Evolutionary conservation across 1,140 invertebrate genomes (phyloP).

Genomic region (Drosophila sp.): DNA sequence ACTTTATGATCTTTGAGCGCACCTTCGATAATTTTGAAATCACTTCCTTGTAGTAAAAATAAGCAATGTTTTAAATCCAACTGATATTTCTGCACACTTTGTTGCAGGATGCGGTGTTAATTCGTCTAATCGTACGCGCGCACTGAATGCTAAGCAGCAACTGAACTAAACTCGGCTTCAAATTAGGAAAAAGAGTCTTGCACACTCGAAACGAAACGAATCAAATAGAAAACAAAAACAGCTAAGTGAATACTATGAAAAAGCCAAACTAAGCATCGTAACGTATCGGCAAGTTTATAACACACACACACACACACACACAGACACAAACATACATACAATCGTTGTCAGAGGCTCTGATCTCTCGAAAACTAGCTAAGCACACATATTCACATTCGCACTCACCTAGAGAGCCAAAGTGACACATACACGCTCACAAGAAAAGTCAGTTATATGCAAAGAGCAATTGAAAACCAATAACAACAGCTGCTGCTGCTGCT

Average conservation of each 20-base stretch:
- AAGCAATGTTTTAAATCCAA: neutral
- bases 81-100: neutral
- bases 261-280: slow-evolving; percentile 26
- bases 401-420: slow-evolving; percentile 1
- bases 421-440: neutral
- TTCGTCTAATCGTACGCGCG: slow-evolving; percentile 59
- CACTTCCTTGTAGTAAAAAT: slow-evolving; percentile 1
- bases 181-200: slow-evolving; percentile 72
- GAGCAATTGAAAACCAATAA: slow-evolving; percentile 12
- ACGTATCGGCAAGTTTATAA: slow-evolving; percentile 56
- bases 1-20: neutral
- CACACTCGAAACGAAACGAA: slow-evolving; percentile 60
- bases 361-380: slow-evolving; percentile 48
- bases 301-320: slow-evolving; percentile 34
- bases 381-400: slow-evolving; percentile 19
- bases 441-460: slow-evolving; percentile 33
- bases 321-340: slow-evolving; percentile 21
- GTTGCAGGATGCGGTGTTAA: slow-evolving; percentile 34
- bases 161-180: slow-evolving; percentile 68
- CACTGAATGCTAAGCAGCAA: slow-evolving; percentile 78
- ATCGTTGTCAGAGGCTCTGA: slow-evolving; percentile 4
- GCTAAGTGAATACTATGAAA: slow-evolving; percentile 47
- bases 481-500: slow-evolving; percentile 1
- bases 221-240: slow-evolving; percentile 70
- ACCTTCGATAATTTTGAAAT: slow-evolving; percentile 9